These are phyloP conservation scores for Tribolium castaneum DNA, from an alignment of 1,140 invertebrate genomes.

Conservation along the genomic window DNA sequence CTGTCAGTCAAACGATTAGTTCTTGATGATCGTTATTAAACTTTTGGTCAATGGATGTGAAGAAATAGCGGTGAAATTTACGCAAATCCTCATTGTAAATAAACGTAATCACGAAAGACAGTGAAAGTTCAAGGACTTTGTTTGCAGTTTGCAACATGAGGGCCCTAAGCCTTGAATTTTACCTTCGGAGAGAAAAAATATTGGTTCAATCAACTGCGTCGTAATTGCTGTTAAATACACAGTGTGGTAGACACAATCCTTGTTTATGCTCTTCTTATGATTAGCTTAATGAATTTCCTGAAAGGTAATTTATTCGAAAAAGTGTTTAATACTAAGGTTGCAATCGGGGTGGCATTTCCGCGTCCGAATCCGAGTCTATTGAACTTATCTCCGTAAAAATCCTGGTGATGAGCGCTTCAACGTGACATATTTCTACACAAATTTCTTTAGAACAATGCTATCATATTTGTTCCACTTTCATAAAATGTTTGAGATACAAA, in stretches of 20 bases:
- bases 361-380: background rate
- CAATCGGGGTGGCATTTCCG: background rate
- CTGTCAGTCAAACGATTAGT: background rate
- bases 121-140: conserved; percentile 6
- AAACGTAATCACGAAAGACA: background rate
- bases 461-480: background rate
- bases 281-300: background rate
- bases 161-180: conserved; percentile 19
- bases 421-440: background rate
- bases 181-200: background rate
- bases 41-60: background rate
- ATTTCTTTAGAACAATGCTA: conserved; percentile 6
- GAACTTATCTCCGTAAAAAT: background rate
- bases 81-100: background rate
- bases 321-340: background rate
- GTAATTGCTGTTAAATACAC: background rate
- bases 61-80: background rate
- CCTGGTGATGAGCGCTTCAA: background rate
- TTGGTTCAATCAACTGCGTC: conserved; percentile 17
- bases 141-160: background rate
- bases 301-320: background rate
- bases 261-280: conserved; percentile 5
- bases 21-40: background rate
- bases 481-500: background rate
- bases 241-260: background rate